Conservation (phyloP, 2,888 invertebrate genomes). For the Exephanes ischioxanthus region DNA sequence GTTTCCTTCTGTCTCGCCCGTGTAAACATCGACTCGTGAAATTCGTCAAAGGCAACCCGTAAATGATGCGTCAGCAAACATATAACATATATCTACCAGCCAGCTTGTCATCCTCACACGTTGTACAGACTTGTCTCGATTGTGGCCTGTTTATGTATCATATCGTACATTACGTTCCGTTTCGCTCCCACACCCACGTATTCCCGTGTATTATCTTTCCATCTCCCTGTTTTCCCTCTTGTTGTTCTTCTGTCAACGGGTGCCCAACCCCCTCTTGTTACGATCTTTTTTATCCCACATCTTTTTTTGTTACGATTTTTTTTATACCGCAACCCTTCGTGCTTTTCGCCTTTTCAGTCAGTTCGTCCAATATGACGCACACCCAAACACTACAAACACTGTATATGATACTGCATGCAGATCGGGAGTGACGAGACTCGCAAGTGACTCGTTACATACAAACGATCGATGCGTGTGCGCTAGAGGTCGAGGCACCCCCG, state of each 20-base stretch:
- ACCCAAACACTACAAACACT: background rate
- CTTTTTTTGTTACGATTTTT: too few species aligned
- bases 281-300: background rate
- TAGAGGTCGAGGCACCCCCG: slow-evolving; percentile 1
- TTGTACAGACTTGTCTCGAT: background rate
- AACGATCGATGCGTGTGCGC: slow-evolving; percentile 51
- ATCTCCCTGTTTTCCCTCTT: slow-evolving; percentile 14
- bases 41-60: slow-evolving; percentile 65
- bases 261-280: background rate
- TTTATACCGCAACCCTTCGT: background rate
- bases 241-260: slow-evolving; percentile 24
- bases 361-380: background rate
- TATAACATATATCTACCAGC: background rate
- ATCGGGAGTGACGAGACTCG: slow-evolving; percentile 12
- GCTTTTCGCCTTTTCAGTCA: background rate
- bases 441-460: slow-evolving; percentile 35
- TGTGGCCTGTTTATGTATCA: slow-evolving; percentile 21
- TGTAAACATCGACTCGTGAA: slow-evolving; percentile 63
- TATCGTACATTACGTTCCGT: background rate
- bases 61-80: slow-evolving; percentile 56
- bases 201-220: slow-evolving; percentile 8
- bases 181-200: slow-evolving; percentile 13
- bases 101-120: slow-evolving; percentile 4
- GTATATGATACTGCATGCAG: slow-evolving; percentile 12
- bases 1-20: slow-evolving; percentile 30